These are phyloP conservation scores for Poeciliopsis paucimaculata DNA, from an alignment of 2,797 vertebrate genomes.

Conservation along the genomic window DNA sequence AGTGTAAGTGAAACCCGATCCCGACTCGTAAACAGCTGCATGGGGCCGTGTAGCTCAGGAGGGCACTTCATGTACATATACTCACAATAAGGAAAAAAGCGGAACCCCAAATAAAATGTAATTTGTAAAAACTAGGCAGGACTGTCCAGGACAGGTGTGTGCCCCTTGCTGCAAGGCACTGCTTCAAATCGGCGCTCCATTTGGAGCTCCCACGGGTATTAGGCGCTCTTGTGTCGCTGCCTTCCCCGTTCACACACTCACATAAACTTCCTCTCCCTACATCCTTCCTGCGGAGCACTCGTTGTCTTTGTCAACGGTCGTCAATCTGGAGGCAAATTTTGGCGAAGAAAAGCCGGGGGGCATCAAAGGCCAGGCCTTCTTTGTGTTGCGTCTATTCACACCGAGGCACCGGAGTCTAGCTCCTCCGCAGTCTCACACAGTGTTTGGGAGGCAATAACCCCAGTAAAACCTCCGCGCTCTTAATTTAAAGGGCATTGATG, in stretches of 20 bases:
- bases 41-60: slow-evolving; percentile 34
- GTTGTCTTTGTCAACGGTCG: slow-evolving; percentile 65
- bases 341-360: slow-evolving; percentile 46
- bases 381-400: slow-evolving; percentile 57
- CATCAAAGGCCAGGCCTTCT: slow-evolving; percentile 47
- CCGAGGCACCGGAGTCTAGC: slow-evolving; percentile 29
- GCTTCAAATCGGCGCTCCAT: slow-evolving; percentile 40
- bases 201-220: slow-evolving; percentile 75
- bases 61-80: slow-evolving; percentile 2
- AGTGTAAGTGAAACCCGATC: slow-evolving; percentile 57
- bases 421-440: slow-evolving; percentile 39
- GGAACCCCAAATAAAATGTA: slow-evolving; percentile 57
- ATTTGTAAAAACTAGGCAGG: slow-evolving; percentile 30
- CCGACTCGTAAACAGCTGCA: slow-evolving; percentile 62
- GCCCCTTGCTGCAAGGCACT: slow-evolving; percentile 41
- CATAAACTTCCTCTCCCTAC: slow-evolving; percentile 33
- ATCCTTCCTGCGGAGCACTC: slow-evolving; percentile 52
- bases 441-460: slow-evolving; percentile 26
- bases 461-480: slow-evolving; percentile 28
- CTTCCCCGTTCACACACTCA: slow-evolving; percentile 13
- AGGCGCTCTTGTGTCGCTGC: slow-evolving; percentile 51
- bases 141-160: slow-evolving; percentile 34
- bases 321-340: slow-evolving; percentile 63
- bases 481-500: slow-evolving; percentile 41
- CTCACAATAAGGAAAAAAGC: slow-evolving; percentile 30